phyloP scores from a whole-genome alignment of 2,113 vertebrate genomes.

The Dolichallabes microphthalmus region DNA sequence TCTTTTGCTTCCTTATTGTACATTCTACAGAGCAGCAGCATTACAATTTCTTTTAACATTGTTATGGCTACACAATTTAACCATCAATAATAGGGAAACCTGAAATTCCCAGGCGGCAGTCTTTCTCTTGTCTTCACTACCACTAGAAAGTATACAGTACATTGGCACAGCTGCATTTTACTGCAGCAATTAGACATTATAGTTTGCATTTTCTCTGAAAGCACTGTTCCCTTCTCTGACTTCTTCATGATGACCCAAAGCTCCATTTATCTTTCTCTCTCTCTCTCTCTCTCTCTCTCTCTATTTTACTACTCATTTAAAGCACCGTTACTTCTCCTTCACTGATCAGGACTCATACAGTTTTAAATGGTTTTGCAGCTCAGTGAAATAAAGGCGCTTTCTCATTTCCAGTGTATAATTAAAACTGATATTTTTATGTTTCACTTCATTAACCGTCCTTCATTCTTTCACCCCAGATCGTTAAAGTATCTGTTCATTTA shows the following conservation, averaged over 20 bases:
- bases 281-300: not conserved
- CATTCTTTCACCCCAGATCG: not conserved
- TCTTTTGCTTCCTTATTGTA: not conserved
- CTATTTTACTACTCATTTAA: conserved; percentile 16
- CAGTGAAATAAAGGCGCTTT: conserved; percentile 25
- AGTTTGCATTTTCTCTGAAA: not conserved
- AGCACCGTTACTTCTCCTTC: conserved; percentile 37
- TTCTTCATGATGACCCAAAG: conserved; percentile 31
- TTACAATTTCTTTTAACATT: not conserved
- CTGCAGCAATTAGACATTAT: not conserved
- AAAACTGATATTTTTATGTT: not conserved
- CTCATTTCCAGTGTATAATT: not conserved
- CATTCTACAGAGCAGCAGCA: not conserved
- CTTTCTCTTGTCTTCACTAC: not conserved
- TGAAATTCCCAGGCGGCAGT: not conserved
- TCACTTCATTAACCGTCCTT: conserved; percentile 1
- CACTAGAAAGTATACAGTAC: not conserved
- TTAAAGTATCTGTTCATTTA: not conserved
- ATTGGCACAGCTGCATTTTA: not conserved
- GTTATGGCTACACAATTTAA: not conserved
- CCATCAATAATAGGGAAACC: not conserved
- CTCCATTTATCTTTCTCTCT: not conserved
- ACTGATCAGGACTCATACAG: conserved; percentile 54
- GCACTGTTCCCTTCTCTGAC: not conserved
- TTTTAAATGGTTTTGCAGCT: conserved; percentile 61